Evolutionary conservation across 2,797 vertebrate species (phyloP).

Genomic region (Catharus ustulatus): DNA sequence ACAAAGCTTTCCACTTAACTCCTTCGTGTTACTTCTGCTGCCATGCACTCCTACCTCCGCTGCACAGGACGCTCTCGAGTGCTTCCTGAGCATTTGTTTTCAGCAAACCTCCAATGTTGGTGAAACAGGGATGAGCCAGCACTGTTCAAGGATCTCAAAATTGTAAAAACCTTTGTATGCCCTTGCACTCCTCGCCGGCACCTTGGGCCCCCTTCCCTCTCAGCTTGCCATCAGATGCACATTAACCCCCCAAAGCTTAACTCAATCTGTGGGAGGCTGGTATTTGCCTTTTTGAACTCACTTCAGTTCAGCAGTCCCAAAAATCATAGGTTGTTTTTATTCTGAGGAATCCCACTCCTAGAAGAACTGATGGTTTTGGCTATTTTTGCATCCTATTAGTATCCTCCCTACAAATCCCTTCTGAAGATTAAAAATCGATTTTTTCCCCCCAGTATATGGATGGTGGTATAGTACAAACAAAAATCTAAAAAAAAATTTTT

Average conservation of each 20-base stretch:
- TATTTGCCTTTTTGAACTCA: neutral
- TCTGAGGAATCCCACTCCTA: neutral
- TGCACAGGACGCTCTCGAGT: neutral
- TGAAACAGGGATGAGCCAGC: neutral
- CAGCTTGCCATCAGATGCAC: neutral
- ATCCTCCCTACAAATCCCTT: neutral
- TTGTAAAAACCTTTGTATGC: neutral
- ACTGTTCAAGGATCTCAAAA: neutral
- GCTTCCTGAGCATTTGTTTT: neutral
- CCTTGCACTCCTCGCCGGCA: neutral
- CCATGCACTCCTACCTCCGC: neutral
- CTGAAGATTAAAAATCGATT: neutral
- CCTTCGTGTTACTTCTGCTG: neutral
- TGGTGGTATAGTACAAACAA: neutral
- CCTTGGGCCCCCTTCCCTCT: neutral
- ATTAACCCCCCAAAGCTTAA: neutral
- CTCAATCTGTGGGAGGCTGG: too few relatives aligned
- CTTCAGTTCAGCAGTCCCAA: neutral
- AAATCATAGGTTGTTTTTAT: neutral
- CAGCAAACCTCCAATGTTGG: accelerated
- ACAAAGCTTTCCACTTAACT: neutral
- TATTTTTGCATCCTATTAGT: neutral
- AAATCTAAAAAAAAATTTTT: too few relatives aligned
- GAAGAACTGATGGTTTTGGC: neutral
- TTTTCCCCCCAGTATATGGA: accelerated